phyloP scores from a whole-genome alignment of 2,113 vertebrate species.

The Oplegnathus fasciatus region DNA sequence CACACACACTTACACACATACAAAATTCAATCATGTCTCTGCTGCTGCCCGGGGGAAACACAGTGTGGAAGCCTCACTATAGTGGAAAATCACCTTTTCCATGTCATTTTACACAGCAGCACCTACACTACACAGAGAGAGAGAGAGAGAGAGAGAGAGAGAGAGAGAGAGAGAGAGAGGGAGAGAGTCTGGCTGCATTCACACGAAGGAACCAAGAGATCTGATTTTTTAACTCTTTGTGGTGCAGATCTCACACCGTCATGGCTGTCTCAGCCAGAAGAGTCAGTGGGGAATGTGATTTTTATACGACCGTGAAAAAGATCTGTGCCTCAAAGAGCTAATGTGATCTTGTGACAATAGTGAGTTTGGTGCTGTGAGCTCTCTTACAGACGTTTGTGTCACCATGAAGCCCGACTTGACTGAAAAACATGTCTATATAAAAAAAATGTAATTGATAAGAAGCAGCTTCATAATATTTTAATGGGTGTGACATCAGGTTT shows the following conservation, averaged over 20 bases:
- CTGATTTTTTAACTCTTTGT: slow-evolving; percentile 68
- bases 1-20: slow-evolving; percentile 35
- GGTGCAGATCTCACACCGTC: slow-evolving; percentile 57
- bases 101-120: slow-evolving; percentile 76
- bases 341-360: slow-evolving; percentile 60
- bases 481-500: neutral
- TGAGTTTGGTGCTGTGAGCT: slow-evolving; percentile 27
- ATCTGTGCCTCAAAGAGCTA: slow-evolving; percentile 59
- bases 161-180: no score
- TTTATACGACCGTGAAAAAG: slow-evolving; percentile 41
- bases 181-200: slow-evolving; percentile 31
- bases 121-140: slow-evolving; percentile 17
- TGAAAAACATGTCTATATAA: neutral
- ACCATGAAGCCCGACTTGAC: slow-evolving; percentile 11
- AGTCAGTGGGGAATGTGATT: slow-evolving; percentile 48
- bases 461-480: neutral
- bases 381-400: slow-evolving; percentile 7
- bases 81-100: slow-evolving; percentile 82
- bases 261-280: slow-evolving; percentile 31
- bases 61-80: slow-evolving; percentile 71
- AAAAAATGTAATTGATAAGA: neutral
- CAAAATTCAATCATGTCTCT: slow-evolving; percentile 78
- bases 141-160: no score
- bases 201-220: slow-evolving; percentile 48
- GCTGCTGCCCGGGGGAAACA: slow-evolving; percentile 65